A percentile compares a stretch with the other conserved stretches of the same genome.
These are phyloP conservation scores for Brachirus orientalis DNA, from an alignment of 2,113 vertebrate species.

Conservation along the genomic window DNA sequence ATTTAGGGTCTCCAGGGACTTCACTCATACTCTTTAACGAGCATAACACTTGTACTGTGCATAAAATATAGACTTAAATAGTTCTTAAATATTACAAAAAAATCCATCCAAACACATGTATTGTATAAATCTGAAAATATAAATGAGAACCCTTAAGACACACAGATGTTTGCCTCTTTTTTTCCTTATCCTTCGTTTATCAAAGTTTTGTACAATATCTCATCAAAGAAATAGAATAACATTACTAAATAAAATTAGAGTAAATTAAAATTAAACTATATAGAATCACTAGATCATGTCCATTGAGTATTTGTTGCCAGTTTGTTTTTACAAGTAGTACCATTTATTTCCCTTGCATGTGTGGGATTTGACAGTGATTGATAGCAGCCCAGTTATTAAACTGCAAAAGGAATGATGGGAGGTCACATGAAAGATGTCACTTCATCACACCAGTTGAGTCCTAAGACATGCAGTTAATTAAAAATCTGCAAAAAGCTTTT, in stretches of 20 bases:
- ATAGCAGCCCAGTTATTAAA: constrained; percentile 58
- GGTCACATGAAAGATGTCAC: constrained; percentile 47
- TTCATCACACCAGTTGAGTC: constrained; percentile 56
- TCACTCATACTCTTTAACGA: constrained; percentile 90
- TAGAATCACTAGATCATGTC: constrained; percentile 6
- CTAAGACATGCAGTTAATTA: constrained; percentile 44
- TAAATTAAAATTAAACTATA: not conserved
- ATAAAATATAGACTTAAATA: constrained; percentile 88
- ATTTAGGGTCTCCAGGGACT: constrained; percentile 92
- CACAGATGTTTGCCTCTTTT: constrained; percentile 42
- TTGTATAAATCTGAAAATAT: constrained; percentile 78
- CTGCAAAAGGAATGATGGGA: constrained; percentile 44
- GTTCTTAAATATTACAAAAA: constrained; percentile 85
- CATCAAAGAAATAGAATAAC: constrained; percentile 18
- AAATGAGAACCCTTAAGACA: constrained; percentile 70
- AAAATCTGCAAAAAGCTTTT: constrained; percentile 36
- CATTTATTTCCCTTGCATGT: constrained; percentile 31
- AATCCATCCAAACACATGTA: constrained; percentile 73
- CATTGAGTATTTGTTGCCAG: constrained; percentile 22
- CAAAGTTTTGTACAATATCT: constrained; percentile 57
- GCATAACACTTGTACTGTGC: constrained; percentile 83
- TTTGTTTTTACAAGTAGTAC: constrained; percentile 24
- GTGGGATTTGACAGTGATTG: constrained; percentile 62
- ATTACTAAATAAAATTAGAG: not conserved
- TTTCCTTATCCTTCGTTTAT: constrained; percentile 13